Base-by-base conservation (phyloP, 1,140 invertebrate genomes). In the Aleiodes sp. region DNA sequence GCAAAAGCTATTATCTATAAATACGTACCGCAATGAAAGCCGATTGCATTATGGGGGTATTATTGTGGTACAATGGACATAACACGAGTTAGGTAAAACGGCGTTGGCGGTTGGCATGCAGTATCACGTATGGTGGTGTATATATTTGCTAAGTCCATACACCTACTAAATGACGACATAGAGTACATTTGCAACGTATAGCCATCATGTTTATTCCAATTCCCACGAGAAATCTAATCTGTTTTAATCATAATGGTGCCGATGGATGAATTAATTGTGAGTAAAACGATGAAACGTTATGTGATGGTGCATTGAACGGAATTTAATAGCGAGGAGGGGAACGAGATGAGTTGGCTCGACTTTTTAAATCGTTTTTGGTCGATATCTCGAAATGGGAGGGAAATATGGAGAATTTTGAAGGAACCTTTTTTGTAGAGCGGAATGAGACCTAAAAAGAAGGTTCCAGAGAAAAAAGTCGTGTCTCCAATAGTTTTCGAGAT, bases 161-260 rank as follows among this genome's bases (percentile, higher is more conserved):
- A 31, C 26, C 26, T 59, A 59, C n/a, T 33, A 26, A 59, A 67
- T 67, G 65, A 67, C 65, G 52, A 67, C 65, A 67, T 67, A 67
- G n/a, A 10, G 52, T 37, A 60, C 56, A 24, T 37, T 67, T 28
- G 26, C 52, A 41, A n/a, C 35, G 28, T 59, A 59, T 60, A 60
- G 33, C 21, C 33, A 37, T 37, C 37, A 57, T 16, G 14, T 67
- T n/a, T 67, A 67, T 67, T 67, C 65, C 35, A 67, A 67, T 67
- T 67, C 65, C 56, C 65, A 67, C 65, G 65, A 41, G 65, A 59
- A 57, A 65, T 39, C 12, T 57, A 57, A 57, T 59, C 52, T 56
- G 28, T 12, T 35, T 29, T 56, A 57, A 66, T 46, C 43, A 39
- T 66, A 66, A 66, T 28, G n/a, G 19, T 24, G 7, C 16, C n/a